Conservation (phyloP, 2,113 vertebrate species). For the Cyprinus carpio region DNA sequence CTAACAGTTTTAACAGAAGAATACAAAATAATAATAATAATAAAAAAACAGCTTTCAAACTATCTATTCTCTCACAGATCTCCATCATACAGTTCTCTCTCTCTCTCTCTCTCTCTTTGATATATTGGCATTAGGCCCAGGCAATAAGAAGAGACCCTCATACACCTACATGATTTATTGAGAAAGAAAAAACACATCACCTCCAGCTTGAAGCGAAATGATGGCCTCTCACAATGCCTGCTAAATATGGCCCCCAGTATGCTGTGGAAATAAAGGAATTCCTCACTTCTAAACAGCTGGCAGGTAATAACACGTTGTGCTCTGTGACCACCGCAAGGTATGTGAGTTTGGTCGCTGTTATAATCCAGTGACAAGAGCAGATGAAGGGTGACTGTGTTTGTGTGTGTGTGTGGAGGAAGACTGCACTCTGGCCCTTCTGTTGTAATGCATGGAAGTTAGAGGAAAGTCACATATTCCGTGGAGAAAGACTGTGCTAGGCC, state of each 20-base stretch:
- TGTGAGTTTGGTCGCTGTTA: conserved; percentile 22
- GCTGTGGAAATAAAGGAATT: conserved; percentile 44
- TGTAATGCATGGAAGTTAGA: conserved; percentile 2
- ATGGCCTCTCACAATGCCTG: conserved; percentile 12
- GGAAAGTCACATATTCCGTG: conserved; percentile 3
- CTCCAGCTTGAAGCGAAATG: conserved; percentile 28
- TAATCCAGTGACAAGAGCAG: conserved; percentile 45
- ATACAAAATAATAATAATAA: no score
- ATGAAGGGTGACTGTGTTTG: conserved; percentile 37
- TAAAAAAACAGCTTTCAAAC: no score
- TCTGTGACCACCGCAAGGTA: conserved; percentile 19
- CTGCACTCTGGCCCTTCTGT: conserved; percentile 26
- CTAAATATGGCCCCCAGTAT: conserved; percentile 21
- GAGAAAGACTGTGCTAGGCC: neutral
- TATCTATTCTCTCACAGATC: neutral
- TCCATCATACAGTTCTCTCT: neutral
- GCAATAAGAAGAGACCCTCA: conserved; percentile 32
- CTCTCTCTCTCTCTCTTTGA: neutral
- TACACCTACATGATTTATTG: conserved; percentile 31
- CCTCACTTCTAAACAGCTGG: conserved; percentile 48
- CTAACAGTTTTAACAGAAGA: no score
- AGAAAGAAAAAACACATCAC: neutral
- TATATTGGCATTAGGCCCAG: neutral
- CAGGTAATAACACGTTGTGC: conserved; percentile 46
- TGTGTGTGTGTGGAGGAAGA: conserved; percentile 21